Percentiles rank a stretch among this genome's conserved stretches.
These are phyloP conservation scores for Spodoptera picta DNA, from an alignment of 2,888 invertebrate species.

Conservation along the genomic window DNA sequence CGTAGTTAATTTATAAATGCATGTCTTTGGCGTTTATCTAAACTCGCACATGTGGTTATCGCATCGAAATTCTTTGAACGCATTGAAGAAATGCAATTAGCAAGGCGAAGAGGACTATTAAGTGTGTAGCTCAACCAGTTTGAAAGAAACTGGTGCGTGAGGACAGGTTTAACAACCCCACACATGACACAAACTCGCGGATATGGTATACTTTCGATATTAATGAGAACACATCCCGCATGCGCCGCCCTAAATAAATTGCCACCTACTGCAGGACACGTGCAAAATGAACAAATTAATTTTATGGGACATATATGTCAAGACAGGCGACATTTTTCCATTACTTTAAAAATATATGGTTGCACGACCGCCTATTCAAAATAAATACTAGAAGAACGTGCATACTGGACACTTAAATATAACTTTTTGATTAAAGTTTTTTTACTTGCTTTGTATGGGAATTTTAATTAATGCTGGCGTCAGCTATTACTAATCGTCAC, in stretches of 20 bases:
- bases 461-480: conserved; percentile 40
- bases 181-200: conserved; percentile 82
- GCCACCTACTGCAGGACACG: conserved; percentile 33
- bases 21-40: conserved; percentile 32
- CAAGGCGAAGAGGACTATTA: conserved; percentile 76
- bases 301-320: conserved; percentile 32
- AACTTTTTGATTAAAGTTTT: conserved; percentile 6
- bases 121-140: conserved; percentile 79
- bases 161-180: conserved; percentile 83
- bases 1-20: conserved; percentile 25
- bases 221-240: conserved; percentile 80
- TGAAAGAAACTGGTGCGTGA: conserved; percentile 75
- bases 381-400: conserved; percentile 8
- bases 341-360: conserved; percentile 29
- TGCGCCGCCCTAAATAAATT: conserved; percentile 58
- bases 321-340: conserved; percentile 33
- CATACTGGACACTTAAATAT: conserved; percentile 23
- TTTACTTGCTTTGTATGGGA: conserved; percentile 11
- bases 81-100: conserved; percentile 71
- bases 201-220: conserved; percentile 85
- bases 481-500: conserved; percentile 57
- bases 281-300: conserved; percentile 39
- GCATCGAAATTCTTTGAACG: conserved; percentile 62
- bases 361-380: conserved; percentile 12
- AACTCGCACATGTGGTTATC: conserved; percentile 51